These are phyloP conservation scores for Coleophora flavipennella DNA, from an alignment of 2,888 invertebrate species.

Conservation along the genomic window DNA sequence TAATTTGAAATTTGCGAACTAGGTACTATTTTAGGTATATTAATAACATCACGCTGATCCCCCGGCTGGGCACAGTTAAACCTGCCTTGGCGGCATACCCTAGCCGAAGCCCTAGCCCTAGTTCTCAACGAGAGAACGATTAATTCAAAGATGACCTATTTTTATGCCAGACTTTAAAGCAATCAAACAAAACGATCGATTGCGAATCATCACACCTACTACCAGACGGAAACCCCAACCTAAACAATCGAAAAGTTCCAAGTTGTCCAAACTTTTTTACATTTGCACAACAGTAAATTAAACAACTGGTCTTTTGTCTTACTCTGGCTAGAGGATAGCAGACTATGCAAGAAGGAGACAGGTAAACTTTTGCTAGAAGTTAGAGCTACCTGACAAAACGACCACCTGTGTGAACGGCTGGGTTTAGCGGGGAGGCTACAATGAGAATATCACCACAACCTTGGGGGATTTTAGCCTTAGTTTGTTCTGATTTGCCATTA, in stretches of 20 bases:
- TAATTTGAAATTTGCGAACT: too few species aligned
- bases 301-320: slow-evolving; percentile 1
- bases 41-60: too few species aligned
- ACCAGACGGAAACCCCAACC: not conserved
- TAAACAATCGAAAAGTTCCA: not conserved
- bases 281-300: slow-evolving; percentile 3
- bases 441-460: not conserved
- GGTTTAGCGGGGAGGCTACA: slow-evolving; percentile 18
- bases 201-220: not conserved
- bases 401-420: slow-evolving; percentile 51
- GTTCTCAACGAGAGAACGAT: too few species aligned
- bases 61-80: too few species aligned
- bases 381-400: slow-evolving; percentile 16
- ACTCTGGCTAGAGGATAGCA: not conserved
- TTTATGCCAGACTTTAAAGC: too few species aligned
- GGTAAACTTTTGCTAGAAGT: slow-evolving; percentile 10
- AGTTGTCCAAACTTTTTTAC: slow-evolving; percentile 7
- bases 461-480: too few species aligned
- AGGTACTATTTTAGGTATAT: too few species aligned
- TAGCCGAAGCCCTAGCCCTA: too few species aligned
- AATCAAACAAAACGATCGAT: too few species aligned
- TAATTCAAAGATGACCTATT: too few species aligned
- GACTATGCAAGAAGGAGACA: not conserved
- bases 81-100: too few species aligned
- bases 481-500: too few species aligned